Conservation (phyloP, 2,888 invertebrate genomes). For the Catocala sponsa region DNA sequence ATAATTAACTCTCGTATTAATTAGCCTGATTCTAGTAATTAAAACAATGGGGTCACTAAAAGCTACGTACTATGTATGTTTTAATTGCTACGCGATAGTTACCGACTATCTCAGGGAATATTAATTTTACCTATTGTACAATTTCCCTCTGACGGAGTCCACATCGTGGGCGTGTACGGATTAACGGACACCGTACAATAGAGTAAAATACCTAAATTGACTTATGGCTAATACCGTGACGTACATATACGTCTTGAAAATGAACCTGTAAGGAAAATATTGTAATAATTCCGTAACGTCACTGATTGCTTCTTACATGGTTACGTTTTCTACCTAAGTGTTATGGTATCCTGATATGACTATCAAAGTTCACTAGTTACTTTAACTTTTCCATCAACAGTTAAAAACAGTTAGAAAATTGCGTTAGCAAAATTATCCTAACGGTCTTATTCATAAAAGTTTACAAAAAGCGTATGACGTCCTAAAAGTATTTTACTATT, state of each 20-base stretch:
- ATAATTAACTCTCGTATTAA: too few relatives aligned
- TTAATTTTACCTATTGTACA: conserved; percentile 2
- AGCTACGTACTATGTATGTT: too few relatives aligned
- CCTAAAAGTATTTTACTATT: too few relatives aligned
- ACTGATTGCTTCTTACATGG: background rate
- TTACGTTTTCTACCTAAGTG: background rate
- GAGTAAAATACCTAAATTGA: conserved; percentile 33
- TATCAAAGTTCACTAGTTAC: too few relatives aligned
- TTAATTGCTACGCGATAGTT: background rate
- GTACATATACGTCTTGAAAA: conserved; percentile 11
- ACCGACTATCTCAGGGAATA: background rate
- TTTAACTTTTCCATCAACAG: too few relatives aligned
- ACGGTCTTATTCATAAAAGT: too few relatives aligned
- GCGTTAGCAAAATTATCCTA: too few relatives aligned
- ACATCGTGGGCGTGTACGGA: conserved; percentile 25
- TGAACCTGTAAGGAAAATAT: conserved; percentile 2
- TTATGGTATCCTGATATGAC: background rate
- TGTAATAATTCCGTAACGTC: conserved; percentile 10
- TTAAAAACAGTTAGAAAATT: too few relatives aligned
- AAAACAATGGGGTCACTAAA: too few relatives aligned
- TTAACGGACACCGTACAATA: conserved; percentile 23
- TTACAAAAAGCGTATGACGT: too few relatives aligned
- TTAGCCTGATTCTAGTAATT: too few relatives aligned
- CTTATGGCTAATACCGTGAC: conserved; percentile 42
- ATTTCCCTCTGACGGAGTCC: conserved; percentile 40